Percentiles rank a stretch among this genome's conserved stretches.
Conservation (phyloP, 2,113 vertebrate genomes). For the Dipodomys spectabilis region DNA sequence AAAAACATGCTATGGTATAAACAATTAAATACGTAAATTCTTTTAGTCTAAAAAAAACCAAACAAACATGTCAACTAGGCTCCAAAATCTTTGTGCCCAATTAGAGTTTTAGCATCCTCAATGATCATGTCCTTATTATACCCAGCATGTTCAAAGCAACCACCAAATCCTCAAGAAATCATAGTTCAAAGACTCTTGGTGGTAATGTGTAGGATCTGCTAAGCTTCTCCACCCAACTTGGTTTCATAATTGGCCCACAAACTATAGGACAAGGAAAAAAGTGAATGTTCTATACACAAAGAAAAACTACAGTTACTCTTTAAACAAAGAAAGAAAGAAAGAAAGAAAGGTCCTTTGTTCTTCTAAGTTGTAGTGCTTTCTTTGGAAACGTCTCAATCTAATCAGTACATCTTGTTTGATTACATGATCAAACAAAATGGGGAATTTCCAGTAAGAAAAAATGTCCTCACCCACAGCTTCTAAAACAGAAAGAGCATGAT, state of each 20-base stretch:
- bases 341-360: slow-evolving; percentile 49
- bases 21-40: too few relatives aligned
- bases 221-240: background rate
- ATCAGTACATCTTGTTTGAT: slow-evolving; percentile 35
- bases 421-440: slow-evolving; percentile 61
- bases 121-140: background rate
- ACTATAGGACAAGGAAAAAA: background rate
- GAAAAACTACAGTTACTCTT: background rate
- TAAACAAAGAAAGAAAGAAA: background rate
- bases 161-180: slow-evolving; percentile 15
- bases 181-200: background rate
- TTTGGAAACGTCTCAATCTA: slow-evolving; percentile 41
- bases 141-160: background rate
- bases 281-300: background rate
- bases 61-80: slow-evolving; percentile 4
- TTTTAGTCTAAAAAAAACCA: background rate
- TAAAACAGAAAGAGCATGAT: background rate
- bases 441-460: slow-evolving; percentile 35
- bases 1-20: too few relatives aligned
- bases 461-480: background rate
- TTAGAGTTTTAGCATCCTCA: background rate
- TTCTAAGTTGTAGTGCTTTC: background rate
- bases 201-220: background rate
- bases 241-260: slow-evolving; percentile 15
- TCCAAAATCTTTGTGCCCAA: slow-evolving; percentile 32